Evolutionary conservation across 1,140 invertebrate genomes (phyloP).

Genomic region (Lasioglossum baleicum): DNA sequence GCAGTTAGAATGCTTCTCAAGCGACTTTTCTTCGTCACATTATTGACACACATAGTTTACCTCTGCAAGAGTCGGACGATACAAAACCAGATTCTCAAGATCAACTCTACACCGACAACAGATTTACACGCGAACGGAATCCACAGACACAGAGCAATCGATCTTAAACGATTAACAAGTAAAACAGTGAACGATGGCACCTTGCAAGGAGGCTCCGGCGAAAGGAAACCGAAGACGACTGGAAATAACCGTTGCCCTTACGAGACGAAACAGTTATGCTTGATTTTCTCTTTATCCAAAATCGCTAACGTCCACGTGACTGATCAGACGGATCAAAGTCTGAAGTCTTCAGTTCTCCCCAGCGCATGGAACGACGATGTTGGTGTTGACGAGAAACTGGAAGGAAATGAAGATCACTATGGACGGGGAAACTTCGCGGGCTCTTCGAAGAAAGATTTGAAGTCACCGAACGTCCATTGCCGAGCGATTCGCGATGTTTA

Average conservation of each 20-base stretch:
- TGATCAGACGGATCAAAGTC: not conserved
- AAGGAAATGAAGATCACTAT: too few relatives aligned
- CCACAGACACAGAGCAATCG: not conserved
- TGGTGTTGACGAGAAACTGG: too few relatives aligned
- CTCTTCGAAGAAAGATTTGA: not conserved
- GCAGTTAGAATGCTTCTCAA: conserved; percentile 34
- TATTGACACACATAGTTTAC: conserved; percentile 3
- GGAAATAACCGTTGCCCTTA: not conserved
- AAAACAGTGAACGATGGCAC: not conserved
- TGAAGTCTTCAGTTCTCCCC: not conserved
- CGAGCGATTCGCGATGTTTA: conserved; percentile 55
- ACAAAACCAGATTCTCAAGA: conserved; percentile 14
- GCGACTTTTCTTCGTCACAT: conserved; percentile 30
- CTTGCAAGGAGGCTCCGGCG: not conserved
- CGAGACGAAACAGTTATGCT: not conserved
- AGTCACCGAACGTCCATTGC: conserved; percentile 43
- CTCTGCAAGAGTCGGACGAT: conserved; percentile 39
- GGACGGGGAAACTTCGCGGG: not conserved
- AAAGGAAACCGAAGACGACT: not conserved
- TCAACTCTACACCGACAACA: too few relatives aligned
- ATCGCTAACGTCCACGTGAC: conserved; percentile 61
- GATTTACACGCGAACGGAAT: not conserved
- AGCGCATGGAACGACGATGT: not conserved
- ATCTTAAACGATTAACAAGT: not conserved
- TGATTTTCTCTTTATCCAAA: conserved; percentile 62